A percentile compares a stretch with the other conserved stretches of the same genome.
These are phyloP conservation scores for Eriosoma lanigerum DNA, from an alignment of 1,140 invertebrate genomes.

Conservation along the genomic window DNA sequence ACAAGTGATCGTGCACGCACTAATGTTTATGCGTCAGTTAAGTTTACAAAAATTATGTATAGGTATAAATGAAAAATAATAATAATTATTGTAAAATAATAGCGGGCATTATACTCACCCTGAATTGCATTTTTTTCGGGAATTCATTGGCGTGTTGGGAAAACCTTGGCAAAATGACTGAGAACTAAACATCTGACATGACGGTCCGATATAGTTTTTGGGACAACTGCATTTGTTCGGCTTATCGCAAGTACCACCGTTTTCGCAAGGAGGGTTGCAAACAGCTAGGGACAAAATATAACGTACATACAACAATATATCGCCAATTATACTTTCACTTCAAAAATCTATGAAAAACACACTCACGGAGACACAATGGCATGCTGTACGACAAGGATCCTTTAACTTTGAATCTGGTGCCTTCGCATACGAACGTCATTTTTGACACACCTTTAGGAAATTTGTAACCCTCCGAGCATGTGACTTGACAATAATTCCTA, in stretches of 20 bases:
- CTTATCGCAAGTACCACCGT: conserved; percentile 74
- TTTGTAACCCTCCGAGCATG: conserved; percentile 62
- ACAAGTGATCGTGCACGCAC: conserved; percentile 67
- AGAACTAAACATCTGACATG: conserved; percentile 66
- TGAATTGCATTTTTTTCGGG: conserved; percentile 65
- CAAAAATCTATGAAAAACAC: too few relatives aligned
- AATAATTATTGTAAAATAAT: too few relatives aligned
- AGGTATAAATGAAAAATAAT: too few relatives aligned
- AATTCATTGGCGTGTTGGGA: conserved; percentile 68
- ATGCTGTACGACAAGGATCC: conserved; percentile 60
- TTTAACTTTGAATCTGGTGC: conserved; percentile 63
- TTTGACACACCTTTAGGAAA: conserved; percentile 64
- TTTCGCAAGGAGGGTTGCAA: conserved; percentile 73
- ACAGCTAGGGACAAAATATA: conserved; percentile 61
- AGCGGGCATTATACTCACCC: conserved; percentile 62
- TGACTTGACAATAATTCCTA: conserved; percentile 63
- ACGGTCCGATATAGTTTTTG: conserved; percentile 70
- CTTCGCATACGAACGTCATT: conserved; percentile 62
- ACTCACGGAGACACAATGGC: conserved; percentile 68
- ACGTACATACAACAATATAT: not conserved
- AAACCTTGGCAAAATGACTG: conserved; percentile 63
- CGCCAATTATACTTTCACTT: too few relatives aligned
- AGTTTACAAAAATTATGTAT: too few relatives aligned
- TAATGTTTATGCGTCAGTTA: not conserved
- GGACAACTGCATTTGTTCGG: conserved; percentile 73